Base-by-base conservation (phyloP, 2,113 vertebrate species). In the Phocoena sinus region DNA sequence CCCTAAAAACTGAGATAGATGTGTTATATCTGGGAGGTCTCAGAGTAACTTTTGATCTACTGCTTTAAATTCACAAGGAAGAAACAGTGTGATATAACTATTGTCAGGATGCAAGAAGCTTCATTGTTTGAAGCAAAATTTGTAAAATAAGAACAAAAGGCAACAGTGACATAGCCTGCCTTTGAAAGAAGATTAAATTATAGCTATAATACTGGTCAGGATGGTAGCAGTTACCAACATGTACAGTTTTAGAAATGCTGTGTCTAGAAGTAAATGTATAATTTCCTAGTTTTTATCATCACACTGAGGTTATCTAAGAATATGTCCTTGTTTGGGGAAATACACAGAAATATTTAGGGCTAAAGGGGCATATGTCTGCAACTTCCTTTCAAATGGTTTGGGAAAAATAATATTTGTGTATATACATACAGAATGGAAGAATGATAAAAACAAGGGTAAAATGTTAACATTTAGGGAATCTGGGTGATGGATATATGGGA, bases 1-100 rank as follows among this genome's bases (percentile, higher is more conserved):
- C 96, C 97, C 95, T 97, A 96, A 98, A 95, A 98, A 98, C 97
- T 91, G 94, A 98, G 97, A 98, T 98, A 98, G 96, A 98, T 98
- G 98, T 98, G 97, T 97, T 97, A 97, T 98, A 98, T 98, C 97
- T 98, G 97, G 97, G 96, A 97, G 96, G 88, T 97, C 88, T 98
- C 98, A 93, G 93, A 97, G 90, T 98, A 98, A 96, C 82, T 97
- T 98, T 97, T 98, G 97, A 98, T 98, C 95, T 98, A 94, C 82
- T 97, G 94, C 95, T 98, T 97, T 97, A 98, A 98, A 98, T 97
- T 96, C 94, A 95, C 94, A 97, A 97, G 97, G 97, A 98, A 98
- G 98, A 97, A 98, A 97, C 60, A 97, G 91, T n/a, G 0, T 87
- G 96, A 97, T 98, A 44, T 95, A 98, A 98, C 96, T 87, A 97